phyloP scores from a whole-genome alignment of 2,888 invertebrate species.

The Lobophora halterata region DNA sequence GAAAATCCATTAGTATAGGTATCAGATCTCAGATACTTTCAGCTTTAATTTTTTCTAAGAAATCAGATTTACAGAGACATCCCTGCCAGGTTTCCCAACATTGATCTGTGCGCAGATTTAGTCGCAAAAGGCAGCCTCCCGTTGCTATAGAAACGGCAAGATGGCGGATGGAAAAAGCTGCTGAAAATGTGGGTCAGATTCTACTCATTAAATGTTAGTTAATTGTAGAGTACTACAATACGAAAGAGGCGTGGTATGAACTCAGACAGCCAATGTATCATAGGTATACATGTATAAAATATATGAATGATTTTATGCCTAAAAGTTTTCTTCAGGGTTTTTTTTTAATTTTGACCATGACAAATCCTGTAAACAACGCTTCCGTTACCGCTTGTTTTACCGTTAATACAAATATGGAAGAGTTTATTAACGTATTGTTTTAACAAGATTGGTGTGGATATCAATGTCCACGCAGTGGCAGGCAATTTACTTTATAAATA shows the following conservation, averaged over 20 bases:
- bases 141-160: slow-evolving; percentile 59
- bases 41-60: neutral
- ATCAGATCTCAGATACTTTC: too few relatives aligned
- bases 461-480: slow-evolving; percentile 60
- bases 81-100: slow-evolving; percentile 59
- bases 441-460: slow-evolving; percentile 60
- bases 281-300: too few relatives aligned
- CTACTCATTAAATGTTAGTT: neutral
- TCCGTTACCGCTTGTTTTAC: slow-evolving; percentile 16
- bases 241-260: too few relatives aligned
- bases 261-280: too few relatives aligned
- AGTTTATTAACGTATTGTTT: slow-evolving; percentile 43
- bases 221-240: too few relatives aligned
- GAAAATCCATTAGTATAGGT: too few relatives aligned
- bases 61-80: slow-evolving; percentile 32
- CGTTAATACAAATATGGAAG: slow-evolving; percentile 25
- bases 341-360: neutral
- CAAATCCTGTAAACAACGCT: slow-evolving; percentile 12
- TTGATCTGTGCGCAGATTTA: slow-evolving; percentile 71
- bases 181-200: slow-evolving; percentile 48
- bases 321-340: too few relatives aligned
- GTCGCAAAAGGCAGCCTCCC: slow-evolving; percentile 59
- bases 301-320: too few relatives aligned
- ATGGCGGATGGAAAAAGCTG: slow-evolving; percentile 47
- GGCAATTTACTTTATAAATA: slow-evolving; percentile 76